phyloP scores from a whole-genome alignment of 2,113 vertebrate species.

The Phyllopteryx taeniolatus region DNA sequence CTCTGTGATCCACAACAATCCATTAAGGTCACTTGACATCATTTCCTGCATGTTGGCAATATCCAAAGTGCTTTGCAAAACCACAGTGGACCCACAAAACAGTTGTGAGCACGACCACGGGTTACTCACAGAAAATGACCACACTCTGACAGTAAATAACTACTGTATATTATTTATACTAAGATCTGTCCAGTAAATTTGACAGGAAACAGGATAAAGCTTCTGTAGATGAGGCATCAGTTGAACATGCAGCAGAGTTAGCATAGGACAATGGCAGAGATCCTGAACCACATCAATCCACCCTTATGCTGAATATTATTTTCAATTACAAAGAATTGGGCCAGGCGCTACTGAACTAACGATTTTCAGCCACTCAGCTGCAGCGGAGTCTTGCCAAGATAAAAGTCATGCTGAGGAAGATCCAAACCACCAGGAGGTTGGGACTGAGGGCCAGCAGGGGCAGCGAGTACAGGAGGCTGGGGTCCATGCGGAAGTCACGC shows the following conservation, averaged over 20 bases:
- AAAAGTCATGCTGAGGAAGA: constrained; percentile 94
- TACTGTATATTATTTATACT: neutral
- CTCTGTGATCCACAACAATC: neutral
- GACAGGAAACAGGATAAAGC: neutral
- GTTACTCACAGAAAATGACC: neutral
- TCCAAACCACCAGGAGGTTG: constrained; percentile 97
- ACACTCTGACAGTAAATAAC: neutral
- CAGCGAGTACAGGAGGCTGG: constrained; percentile 96
- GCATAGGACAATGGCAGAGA: constrained; percentile 38
- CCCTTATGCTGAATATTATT: neutral
- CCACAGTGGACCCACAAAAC: neutral
- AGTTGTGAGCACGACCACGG: neutral
- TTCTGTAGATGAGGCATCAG: neutral
- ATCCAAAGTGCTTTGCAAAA: constrained; percentile 7
- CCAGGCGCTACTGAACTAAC: no score
- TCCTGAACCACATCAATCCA: constrained; percentile 19
- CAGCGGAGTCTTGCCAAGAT: constrained; percentile 94
- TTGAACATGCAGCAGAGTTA: constrained; percentile 14
- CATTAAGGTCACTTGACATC: neutral
- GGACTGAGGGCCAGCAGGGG: constrained; percentile 95
- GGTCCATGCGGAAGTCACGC: constrained; percentile 94
- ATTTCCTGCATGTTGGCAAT: neutral
- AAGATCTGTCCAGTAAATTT: neutral
- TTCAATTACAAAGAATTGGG: neutral
- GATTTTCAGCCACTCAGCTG: constrained; percentile 75